Evolutionary conservation across 92 coral and sea anemone genomes (phyloP).

Genomic region (Umimayanthus kanabou): DNA sequence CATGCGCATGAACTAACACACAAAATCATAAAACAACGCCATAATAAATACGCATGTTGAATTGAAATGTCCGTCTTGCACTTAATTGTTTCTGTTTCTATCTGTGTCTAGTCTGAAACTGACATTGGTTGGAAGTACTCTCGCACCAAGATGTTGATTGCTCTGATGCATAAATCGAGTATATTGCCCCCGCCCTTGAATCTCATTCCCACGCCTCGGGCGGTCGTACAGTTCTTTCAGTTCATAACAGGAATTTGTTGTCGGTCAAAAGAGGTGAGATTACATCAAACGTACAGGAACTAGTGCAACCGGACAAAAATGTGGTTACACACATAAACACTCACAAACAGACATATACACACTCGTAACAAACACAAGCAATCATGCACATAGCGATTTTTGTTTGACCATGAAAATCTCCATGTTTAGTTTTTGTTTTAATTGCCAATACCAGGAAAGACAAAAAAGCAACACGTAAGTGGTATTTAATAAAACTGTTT

Average conservation of each 20-base stretch:
- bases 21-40: too few species aligned
- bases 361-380: too few species aligned
- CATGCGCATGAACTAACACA: too few species aligned
- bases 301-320: too few species aligned
- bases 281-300: too few species aligned
- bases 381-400: too few species aligned
- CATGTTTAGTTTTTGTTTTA: too few species aligned
- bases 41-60: neutral
- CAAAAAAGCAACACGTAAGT: too few species aligned
- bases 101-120: conserved; percentile 14
- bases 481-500: too few species aligned
- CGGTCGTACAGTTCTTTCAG: conserved; percentile 32
- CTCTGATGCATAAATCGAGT: conserved; percentile 35
- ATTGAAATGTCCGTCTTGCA: neutral
- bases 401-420: too few species aligned
- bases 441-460: too few species aligned
- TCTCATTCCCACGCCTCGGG: conserved; percentile 35
- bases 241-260: conserved; percentile 9
- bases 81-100: neutral
- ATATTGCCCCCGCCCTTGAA: conserved; percentile 31
- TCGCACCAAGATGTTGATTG: conserved; percentile 35
- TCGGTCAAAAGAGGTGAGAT: conserved; percentile 1
- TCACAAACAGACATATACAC: too few species aligned
- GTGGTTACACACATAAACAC: neutral
- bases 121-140: conserved; percentile 40